Base-by-base conservation (phyloP, 2,797 vertebrate genomes). In the Erethizon dorsatum region DNA sequence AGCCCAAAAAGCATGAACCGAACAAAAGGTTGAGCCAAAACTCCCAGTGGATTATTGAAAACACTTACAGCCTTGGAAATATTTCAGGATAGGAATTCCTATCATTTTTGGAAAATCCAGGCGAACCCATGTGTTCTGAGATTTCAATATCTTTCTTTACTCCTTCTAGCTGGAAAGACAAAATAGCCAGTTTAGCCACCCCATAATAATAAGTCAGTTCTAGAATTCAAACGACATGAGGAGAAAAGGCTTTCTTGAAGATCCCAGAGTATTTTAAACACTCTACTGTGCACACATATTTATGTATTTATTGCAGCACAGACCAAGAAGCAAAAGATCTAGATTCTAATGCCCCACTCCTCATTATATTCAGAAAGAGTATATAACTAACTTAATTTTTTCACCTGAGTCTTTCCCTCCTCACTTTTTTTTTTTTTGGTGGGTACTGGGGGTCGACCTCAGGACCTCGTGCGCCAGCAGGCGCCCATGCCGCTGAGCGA, bases 11-110 rank as follows among this genome's bases (percentile, higher is more conserved):
- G 96, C 97, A 97, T 97, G 97, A 98, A 98, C 96, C 94, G 94
- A 98, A 78, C 50, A 12, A 77, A 22, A 65, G 87, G 45, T 86
- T 97, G 97, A 98, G 98, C 98, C 98, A 98, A 98, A 97, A 95
- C 97, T 98, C 94, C 93, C 97, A 97, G 93, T 91, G 95, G 95
- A 94, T 98, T 98, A 98, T 98, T 99, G 97, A 98, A 98, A 99
- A 98, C 98, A 98, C 98, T 95, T 98, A 98, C 95, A 93, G 63
- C 97, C 97, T 98, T 98, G 90, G 97, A 98, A 97, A 97, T 92
- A 54, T 82, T 98, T 79, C 94, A 95, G 90, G 96, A 91, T 56
- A 98, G 95, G 94, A 97, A 98, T 98, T 98, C 97, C 97, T 98
- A 96, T 95, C 79, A 97, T 98, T 98, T 97, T 90, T 93, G 91